Base-by-base conservation (phyloP, 2,888 invertebrate species). In the Drosophila borealis region DNA sequence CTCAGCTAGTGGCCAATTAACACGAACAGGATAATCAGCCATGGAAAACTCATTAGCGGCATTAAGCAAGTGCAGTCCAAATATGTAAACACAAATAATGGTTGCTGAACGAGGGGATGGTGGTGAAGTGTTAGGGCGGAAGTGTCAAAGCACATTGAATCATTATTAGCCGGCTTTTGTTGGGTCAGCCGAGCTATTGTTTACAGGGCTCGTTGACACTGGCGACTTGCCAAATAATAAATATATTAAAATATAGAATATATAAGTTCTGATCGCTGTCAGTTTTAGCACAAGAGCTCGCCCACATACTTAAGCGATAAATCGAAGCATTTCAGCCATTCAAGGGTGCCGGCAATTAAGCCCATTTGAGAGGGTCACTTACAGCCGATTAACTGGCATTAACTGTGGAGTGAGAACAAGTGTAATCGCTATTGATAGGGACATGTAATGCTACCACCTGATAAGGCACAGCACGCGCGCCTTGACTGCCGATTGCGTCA, bases 361-460 rank as follows among this genome's bases (percentile, higher is more conserved):
- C 36, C 44, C 54, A 51, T 61, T 81, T 19, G 54, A 37, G 33
- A 25, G 36, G 5, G 37, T 36, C 50, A 56, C 61, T 74, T 67
- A 63, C 65, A 78, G 25, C 37, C 41, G 81, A 78, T 78, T 78
- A 68, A 13, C 36, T 21, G 42, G 49, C n/a, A 61, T 71, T 57
- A 45, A 41, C 17, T 14, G 9, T 42, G 51, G 39, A 53, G 19
- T 49, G 49, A 19, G 25, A 13, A 19, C 49, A 46, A 57, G 6
- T 64, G 60, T 48, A 53, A 37, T 46, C 42, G 37, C 13, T 42
- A 37, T 50, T 50, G 64, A 50, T 50, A 50, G 21, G 36, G 49
- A 25, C 36, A 25, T 51, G 46, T 57, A 66, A 67, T 14, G 2
- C 42, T 2, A 36, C 36, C 17, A 19, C 33, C 17, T 29, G 48